Evolutionary conservation across 2,113 vertebrate species (phyloP).

Genomic region (Solea solea): DNA sequence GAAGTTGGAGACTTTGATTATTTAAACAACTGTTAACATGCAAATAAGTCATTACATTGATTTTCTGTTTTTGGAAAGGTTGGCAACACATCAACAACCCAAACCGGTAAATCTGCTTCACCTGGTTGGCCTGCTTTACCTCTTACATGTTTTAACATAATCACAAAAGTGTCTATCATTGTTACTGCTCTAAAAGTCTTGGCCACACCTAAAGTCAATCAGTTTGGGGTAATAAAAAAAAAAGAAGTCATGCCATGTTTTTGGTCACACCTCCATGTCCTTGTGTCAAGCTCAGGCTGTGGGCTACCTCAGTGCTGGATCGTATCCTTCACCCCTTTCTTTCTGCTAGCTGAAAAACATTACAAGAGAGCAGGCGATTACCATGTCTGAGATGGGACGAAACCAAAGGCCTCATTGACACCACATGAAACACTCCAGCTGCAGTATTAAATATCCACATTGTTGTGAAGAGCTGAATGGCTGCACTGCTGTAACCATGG

Average conservation of each 20-base stretch:
- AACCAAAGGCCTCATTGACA: conserved; percentile 67
- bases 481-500: conserved; percentile 64
- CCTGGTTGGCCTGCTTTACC: background rate
- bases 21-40: background rate
- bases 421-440: conserved; percentile 68
- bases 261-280: background rate
- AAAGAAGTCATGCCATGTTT: background rate
- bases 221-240: background rate
- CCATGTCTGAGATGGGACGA: conserved; percentile 52
- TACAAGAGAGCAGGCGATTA: conserved; percentile 47
- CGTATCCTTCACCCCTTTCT: conserved; percentile 14
- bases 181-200: background rate
- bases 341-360: conserved; percentile 25
- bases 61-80: background rate
- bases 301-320: conserved; percentile 3
- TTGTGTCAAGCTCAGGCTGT: conserved; percentile 19
- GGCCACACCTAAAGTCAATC: background rate
- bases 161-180: background rate
- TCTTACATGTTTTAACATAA: background rate
- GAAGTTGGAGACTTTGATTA: background rate
- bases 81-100: background rate
- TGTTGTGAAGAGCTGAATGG: conserved; percentile 67
- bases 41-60: background rate
- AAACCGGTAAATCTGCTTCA: conserved; percentile 1
- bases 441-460: conserved; percentile 78